A percentile compares a stretch with the other conserved stretches of the same genome.
Evolutionary conservation across 2,888 invertebrate genomes (phyloP).

Genomic region (Dicranocentrus wangi): DNA sequence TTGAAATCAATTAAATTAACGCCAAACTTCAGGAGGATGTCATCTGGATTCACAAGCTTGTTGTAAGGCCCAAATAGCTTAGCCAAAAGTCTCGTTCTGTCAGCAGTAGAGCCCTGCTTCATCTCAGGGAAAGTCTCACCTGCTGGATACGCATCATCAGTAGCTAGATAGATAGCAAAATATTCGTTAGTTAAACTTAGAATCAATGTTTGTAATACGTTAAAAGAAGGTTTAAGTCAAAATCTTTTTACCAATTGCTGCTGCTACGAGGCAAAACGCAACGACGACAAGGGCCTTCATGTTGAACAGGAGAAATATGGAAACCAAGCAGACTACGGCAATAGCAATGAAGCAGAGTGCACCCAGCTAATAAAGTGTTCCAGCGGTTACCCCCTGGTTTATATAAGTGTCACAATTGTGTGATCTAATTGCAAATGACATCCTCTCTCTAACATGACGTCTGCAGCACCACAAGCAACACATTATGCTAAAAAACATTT

Average conservation of each 20-base stretch:
- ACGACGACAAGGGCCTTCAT: not conserved
- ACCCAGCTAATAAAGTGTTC: too few species aligned
- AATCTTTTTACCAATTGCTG: not conserved
- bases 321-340: too few species aligned
- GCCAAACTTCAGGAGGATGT: constrained; percentile 52
- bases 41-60: constrained; percentile 53
- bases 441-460: too few species aligned
- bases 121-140: not conserved
- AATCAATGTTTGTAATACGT: too few species aligned
- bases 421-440: not conserved
- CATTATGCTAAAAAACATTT: too few species aligned
- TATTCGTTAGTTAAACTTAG: not conserved
- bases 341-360: too few species aligned
- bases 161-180: not conserved
- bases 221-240: too few species aligned
- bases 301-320: too few species aligned
- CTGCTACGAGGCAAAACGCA: not conserved
- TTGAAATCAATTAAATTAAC: constrained; percentile 52
- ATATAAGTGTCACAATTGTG: too few species aligned
- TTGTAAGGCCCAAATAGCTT: constrained; percentile 52
- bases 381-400: too few species aligned
- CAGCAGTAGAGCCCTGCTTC: constrained; percentile 21
- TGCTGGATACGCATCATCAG: not conserved
- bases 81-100: constrained; percentile 46
- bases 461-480: too few species aligned